These are phyloP conservation scores for Tretioscincus oriximinensis DNA, from an alignment of 2,113 vertebrate genomes.

Conservation along the genomic window DNA sequence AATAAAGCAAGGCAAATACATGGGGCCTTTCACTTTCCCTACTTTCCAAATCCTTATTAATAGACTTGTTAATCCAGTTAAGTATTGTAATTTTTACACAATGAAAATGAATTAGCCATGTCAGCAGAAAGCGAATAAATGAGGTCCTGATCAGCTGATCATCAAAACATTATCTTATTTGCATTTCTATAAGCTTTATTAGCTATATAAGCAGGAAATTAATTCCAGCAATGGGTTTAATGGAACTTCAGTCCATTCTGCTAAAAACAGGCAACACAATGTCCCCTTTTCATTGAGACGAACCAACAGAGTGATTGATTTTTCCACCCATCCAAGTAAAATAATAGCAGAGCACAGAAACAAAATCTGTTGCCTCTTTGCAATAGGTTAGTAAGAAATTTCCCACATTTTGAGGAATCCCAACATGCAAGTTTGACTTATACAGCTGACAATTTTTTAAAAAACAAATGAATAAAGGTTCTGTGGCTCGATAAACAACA, in stretches of 20 bases:
- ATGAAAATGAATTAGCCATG: conserved; percentile 75
- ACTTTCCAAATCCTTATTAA: conserved; percentile 69
- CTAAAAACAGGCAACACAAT: conserved; percentile 49
- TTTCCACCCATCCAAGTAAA: conserved; percentile 1
- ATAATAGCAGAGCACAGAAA: conserved; percentile 7
- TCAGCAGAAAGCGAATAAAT: conserved; percentile 72
- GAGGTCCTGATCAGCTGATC: conserved; percentile 77
- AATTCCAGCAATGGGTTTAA: conserved; percentile 71
- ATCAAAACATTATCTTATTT: conserved; percentile 81
- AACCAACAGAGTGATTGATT: conserved; percentile 20
- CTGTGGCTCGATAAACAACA: background rate
- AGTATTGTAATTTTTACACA: conserved; percentile 71
- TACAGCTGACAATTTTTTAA: background rate
- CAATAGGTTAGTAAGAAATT: conserved; percentile 2
- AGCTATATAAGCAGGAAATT: conserved; percentile 75
- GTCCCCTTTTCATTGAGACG: conserved; percentile 52
- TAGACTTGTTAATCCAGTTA: conserved; percentile 74
- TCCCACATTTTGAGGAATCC: background rate
- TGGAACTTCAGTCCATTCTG: conserved; percentile 52
- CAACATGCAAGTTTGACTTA: background rate
- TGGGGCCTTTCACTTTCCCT: conserved; percentile 57
- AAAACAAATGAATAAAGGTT: background rate
- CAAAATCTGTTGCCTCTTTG: background rate
- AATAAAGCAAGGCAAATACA: conserved; percentile 57
- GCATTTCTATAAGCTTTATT: conserved; percentile 77